These are phyloP conservation scores for Drosophila mayri DNA, from an alignment of 1,140 invertebrate genomes.

Conservation along the genomic window DNA sequence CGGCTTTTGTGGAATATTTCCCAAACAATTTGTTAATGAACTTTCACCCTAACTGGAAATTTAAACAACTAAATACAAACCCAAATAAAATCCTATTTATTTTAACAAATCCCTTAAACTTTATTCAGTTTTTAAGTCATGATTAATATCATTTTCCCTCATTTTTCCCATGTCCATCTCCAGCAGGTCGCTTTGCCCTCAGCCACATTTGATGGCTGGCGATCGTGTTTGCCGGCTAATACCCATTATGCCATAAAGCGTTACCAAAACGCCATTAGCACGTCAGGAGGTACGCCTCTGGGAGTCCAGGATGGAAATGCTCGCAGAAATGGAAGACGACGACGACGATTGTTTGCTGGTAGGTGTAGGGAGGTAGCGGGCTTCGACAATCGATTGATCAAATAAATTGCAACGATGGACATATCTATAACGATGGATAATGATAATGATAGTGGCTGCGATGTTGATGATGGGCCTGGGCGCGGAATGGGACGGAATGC, in stretches of 20 bases:
- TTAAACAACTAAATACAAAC: neutral
- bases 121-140: neutral
- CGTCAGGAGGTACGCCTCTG: slow-evolving; percentile 63
- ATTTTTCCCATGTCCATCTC: slow-evolving; percentile 24
- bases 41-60: too few relatives aligned
- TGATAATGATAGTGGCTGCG: slow-evolving; percentile 35
- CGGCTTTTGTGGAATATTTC: too few relatives aligned
- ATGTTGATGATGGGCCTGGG: slow-evolving; percentile 36
- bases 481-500: slow-evolving; percentile 11
- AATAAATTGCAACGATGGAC: slow-evolving; percentile 39
- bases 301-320: slow-evolving; percentile 16
- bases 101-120: neutral
- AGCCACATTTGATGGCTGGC: slow-evolving; percentile 45
- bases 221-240: slow-evolving; percentile 58
- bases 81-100: neutral
- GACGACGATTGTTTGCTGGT: slow-evolving; percentile 5
- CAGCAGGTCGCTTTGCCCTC: neutral
- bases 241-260: slow-evolving; percentile 74
- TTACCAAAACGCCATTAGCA: slow-evolving; percentile 75
- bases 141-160: neutral
- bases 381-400: slow-evolving; percentile 45
- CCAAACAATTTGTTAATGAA: too few relatives aligned
- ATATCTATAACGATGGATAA: slow-evolving; percentile 44
- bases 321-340: slow-evolving; percentile 1
- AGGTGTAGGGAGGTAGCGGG: slow-evolving; percentile 22